Conservation (phyloP, 2,113 vertebrate genomes). For the Malurus cyaneus region DNA sequence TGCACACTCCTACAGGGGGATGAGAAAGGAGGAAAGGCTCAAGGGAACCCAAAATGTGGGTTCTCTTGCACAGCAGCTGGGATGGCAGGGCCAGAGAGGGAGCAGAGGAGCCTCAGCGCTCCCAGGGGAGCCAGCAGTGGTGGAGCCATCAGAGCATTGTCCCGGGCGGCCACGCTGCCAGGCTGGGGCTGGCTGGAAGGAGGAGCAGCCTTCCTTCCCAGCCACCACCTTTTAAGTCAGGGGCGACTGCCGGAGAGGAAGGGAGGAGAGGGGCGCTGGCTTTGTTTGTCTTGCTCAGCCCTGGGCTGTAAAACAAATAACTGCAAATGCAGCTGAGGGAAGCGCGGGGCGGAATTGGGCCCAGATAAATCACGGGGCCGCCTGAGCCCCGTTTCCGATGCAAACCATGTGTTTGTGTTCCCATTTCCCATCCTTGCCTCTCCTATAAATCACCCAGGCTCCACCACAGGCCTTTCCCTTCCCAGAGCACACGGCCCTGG, state of each 20-base stretch:
- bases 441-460: conserved; percentile 13
- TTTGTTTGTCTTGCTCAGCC: conserved; percentile 56
- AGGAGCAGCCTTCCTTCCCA: conserved; percentile 19
- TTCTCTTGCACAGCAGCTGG: rapidly evolving
- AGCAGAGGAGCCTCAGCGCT: not conserved
- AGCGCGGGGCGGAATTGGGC: conserved; percentile 23
- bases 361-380: conserved; percentile 57
- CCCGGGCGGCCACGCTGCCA: rapidly evolving
- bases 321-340: conserved; percentile 52
- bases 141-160: not conserved
- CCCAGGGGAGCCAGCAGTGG: not conserved
- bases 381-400: conserved; percentile 35
- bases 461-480: not conserved
- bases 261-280: conserved; percentile 61
- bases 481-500: not conserved
- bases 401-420: conserved; percentile 44
- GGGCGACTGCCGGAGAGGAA: conserved; percentile 45
- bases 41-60: rapidly evolving
- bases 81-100: not conserved
- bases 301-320: conserved; percentile 18
- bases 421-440: conserved; percentile 27
- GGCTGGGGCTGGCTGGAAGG: not conserved
- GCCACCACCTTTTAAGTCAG: conserved; percentile 13
- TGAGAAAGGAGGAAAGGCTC: not conserved
- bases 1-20: not conserved